These are phyloP conservation scores for Nyleta sp. DNA, from an alignment of 2,888 invertebrate genomes.

Conservation along the genomic window DNA sequence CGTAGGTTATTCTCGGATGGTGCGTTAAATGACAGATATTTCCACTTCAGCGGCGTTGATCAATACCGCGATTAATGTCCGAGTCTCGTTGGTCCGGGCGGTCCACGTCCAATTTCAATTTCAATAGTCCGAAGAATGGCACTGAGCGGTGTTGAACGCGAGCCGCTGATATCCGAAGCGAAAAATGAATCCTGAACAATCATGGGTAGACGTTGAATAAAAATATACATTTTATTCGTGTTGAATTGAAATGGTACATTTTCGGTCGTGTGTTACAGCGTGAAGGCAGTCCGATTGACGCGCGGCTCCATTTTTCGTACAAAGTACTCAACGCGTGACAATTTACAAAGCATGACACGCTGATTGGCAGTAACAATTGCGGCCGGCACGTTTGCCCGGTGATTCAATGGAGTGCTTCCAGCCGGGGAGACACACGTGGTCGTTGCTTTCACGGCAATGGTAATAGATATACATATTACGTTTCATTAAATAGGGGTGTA, in stretches of 20 bases:
- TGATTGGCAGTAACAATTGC: conserved; percentile 42
- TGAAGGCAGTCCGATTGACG: conserved; percentile 3
- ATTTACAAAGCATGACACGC: conserved; percentile 41
- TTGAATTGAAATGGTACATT: conserved; percentile 9
- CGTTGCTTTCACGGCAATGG: conserved; percentile 14
- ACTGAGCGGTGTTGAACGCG: conserved; percentile 21
- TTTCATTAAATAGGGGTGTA: conserved; percentile 40
- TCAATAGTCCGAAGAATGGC: conserved; percentile 24
- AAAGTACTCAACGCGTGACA: conserved; percentile 43
- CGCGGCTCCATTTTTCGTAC: conserved; percentile 38
- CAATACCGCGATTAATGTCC: conserved; percentile 22
- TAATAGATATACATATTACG: conserved; percentile 23
- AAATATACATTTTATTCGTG: conserved; percentile 41
- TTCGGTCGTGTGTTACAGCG: conserved; percentile 20
- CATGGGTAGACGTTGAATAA: conserved; percentile 35
- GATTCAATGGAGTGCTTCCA: not conserved
- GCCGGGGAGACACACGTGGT: not conserved
- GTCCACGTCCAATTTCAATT: too few relatives aligned
- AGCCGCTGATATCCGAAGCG: conserved; percentile 18
- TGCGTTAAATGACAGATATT: conserved; percentile 13
- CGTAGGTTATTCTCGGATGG: conserved; percentile 18
- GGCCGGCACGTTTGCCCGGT: not conserved
- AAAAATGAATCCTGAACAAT: conserved; percentile 22
- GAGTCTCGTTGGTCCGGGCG: not conserved
- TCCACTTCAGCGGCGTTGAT: not conserved